Conservation (phyloP, 53 echinoderm and acorn worm genomes). For the Stichopus horrens region DNA sequence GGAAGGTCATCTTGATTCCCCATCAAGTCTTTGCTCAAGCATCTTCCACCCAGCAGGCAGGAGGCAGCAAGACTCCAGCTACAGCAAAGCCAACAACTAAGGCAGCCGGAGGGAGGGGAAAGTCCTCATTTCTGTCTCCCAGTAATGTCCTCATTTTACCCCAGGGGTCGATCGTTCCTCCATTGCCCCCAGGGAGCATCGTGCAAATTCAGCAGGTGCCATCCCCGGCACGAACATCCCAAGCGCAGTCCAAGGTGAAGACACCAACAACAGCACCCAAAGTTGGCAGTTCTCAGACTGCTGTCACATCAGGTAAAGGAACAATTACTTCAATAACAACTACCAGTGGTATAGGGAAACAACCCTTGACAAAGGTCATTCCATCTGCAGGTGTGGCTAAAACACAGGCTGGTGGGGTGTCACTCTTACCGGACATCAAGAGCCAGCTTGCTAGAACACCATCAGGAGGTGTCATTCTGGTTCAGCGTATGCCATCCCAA, state of each 20-base stretch:
- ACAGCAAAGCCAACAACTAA: conserved; percentile 56
- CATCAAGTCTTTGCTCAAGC: conserved; percentile 93
- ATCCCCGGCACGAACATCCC: conserved; percentile 66
- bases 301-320: conserved; percentile 54
- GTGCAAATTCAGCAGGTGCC: conserved; percentile 98
- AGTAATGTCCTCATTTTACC: conserved; percentile 96
- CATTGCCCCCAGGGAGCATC: conserved; percentile 91
- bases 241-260: conserved; percentile 36
- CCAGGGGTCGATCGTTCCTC: conserved; percentile 95
- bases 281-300: conserved; percentile 36
- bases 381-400: conserved; percentile 53
- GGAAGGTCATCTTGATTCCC: conserved; percentile 93
- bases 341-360: conserved; percentile 63
- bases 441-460: conserved; percentile 78
- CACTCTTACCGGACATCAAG: conserved; percentile 85
- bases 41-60: conserved; percentile 63
- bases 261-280: conserved; percentile 33
- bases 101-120: conserved; percentile 44
- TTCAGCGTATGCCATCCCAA: conserved; percentile 69
- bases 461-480: conserved; percentile 88
- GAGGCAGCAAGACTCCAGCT: conserved; percentile 48
- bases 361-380: conserved; percentile 70
- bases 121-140: conserved; percentile 83
- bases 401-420: conserved; percentile 63
- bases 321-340: conserved; percentile 20